These are phyloP conservation scores for Tipula confusa DNA, from an alignment of 2,888 invertebrate genomes.

Conservation along the genomic window DNA sequence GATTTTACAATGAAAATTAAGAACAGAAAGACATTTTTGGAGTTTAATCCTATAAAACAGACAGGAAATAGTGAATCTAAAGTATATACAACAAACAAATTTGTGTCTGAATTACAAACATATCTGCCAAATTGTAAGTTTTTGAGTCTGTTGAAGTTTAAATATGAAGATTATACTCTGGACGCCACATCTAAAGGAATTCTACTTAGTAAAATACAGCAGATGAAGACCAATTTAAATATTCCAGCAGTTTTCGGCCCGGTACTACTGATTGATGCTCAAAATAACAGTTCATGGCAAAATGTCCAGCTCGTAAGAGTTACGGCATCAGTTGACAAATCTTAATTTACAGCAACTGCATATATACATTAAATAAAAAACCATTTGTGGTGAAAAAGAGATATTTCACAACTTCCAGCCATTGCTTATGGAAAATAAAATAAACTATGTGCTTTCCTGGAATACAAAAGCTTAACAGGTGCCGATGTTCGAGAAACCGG, in stretches of 20 bases:
- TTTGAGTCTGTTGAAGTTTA: background rate
- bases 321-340: background rate
- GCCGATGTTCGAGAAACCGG: too few relatives aligned
- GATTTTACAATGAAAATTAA: background rate
- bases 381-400: background rate
- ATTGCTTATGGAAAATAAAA: too few relatives aligned
- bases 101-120: background rate
- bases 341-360: background rate
- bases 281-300: background rate
- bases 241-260: background rate
- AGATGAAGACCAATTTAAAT: background rate
- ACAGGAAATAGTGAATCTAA: background rate
- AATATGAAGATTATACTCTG: background rate
- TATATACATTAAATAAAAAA: background rate
- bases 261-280: background rate
- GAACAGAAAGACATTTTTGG: background rate
- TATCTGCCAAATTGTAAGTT: background rate
- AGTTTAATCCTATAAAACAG: background rate
- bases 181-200: background rate
- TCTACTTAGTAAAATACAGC: background rate
- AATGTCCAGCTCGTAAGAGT: background rate
- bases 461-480: too few relatives aligned
- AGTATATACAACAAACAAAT: too few relatives aligned
- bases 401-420: background rate
- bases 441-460: too few relatives aligned